Percentiles rank a stretch among this genome's conserved stretches.
phyloP scores from a whole-genome alignment of 2,113 vertebrate species.

The Herpailurus yagouaroundi region DNA sequence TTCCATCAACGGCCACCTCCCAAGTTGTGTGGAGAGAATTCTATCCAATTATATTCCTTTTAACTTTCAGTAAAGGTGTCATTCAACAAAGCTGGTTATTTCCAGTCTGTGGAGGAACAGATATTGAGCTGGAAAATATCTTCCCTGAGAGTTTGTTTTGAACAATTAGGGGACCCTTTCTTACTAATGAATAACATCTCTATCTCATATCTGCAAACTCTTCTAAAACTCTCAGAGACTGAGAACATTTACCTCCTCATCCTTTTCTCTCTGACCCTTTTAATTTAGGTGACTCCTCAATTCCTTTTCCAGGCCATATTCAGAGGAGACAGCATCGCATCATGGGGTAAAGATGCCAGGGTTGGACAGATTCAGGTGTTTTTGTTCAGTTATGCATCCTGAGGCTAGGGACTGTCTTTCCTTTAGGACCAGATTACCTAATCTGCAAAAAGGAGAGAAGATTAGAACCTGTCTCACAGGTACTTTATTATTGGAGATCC shows the following conservation, averaged over 20 bases:
- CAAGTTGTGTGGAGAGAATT: not conserved
- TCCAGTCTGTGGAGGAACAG: not conserved
- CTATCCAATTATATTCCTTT: not conserved
- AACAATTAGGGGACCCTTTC: not conserved
- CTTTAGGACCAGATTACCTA: not conserved
- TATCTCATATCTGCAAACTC: not conserved
- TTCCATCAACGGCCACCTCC: not conserved
- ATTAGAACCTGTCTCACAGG: not conserved
- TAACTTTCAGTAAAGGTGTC: not conserved
- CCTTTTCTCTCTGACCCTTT: not conserved
- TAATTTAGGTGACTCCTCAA: not conserved
- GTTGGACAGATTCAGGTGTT: not conserved
- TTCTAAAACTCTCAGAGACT: not conserved
- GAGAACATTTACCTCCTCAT: not conserved
- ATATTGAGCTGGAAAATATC: not conserved
- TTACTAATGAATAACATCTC: not conserved
- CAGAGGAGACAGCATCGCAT: not conserved
- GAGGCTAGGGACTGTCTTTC: not conserved
- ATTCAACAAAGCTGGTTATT: not conserved
- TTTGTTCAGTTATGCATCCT: not conserved
- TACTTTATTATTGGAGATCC: not conserved
- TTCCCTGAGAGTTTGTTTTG: constrained; percentile 2
- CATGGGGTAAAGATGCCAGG: not conserved
- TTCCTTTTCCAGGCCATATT: not conserved
- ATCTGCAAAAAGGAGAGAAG: not conserved